Evolutionary conservation across 2,113 vertebrate genomes (phyloP).

Genomic region (Onychorhynchus coronatus): DNA sequence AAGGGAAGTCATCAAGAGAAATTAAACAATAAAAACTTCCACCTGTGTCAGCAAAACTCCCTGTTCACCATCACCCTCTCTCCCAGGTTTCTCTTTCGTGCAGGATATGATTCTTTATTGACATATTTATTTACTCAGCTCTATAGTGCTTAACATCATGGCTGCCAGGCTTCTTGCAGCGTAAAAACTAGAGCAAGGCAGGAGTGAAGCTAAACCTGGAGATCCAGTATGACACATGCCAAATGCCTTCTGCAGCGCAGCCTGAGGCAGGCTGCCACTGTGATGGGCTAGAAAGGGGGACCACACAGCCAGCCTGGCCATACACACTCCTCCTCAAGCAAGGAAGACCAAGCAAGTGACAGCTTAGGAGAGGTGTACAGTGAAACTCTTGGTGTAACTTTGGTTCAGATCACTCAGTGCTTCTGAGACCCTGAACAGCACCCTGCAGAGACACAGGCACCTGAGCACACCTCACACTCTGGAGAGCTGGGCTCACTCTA

Average conservation of each 20-base stretch:
- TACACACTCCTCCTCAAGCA: not conserved
- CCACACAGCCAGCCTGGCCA: not conserved
- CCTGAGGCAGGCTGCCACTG: not conserved
- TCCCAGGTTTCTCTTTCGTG: not conserved
- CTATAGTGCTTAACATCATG: not conserved
- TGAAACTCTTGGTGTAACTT: not conserved
- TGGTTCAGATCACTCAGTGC: not conserved
- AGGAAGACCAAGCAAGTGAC: not conserved
- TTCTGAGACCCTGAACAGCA: rapidly evolving
- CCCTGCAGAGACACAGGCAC: not conserved
- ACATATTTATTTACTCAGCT: slow-evolving; percentile 22
- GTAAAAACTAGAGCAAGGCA: not conserved
- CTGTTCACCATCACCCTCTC: not conserved
- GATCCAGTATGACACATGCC: not conserved
- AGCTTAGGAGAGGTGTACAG: not conserved
- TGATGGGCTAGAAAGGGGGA: not conserved
- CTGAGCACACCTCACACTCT: rapidly evolving
- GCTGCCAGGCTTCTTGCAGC: not conserved
- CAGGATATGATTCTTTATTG: slow-evolving; percentile 40
- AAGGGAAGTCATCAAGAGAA: slow-evolving; percentile 26
- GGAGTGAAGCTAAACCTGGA: not conserved
- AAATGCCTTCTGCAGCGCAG: not conserved
- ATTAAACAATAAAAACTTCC: slow-evolving; percentile 31
- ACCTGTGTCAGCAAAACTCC: slow-evolving; percentile 22
- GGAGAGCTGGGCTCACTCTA: rapidly evolving